Conservation (phyloP, 2,797 vertebrate species). For the Bradypodion pumilum region DNA sequence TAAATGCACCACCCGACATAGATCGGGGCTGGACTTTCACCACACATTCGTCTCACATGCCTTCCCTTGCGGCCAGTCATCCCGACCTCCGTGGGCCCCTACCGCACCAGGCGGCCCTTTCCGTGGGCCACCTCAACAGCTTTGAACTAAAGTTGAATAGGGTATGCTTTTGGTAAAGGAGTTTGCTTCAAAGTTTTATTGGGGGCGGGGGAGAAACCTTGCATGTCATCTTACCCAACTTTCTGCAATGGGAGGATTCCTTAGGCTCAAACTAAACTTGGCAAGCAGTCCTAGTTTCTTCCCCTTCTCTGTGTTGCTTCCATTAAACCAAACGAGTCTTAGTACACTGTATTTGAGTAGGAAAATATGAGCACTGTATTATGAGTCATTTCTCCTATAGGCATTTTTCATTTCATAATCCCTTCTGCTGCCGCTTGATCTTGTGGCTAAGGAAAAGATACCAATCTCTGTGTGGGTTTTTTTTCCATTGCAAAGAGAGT, state of each 20-base stretch:
- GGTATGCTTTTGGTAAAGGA: not conserved
- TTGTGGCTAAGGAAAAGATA: not conserved
- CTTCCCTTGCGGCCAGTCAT: too few relatives aligned
- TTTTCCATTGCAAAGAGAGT: not conserved
- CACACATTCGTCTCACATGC: too few relatives aligned
- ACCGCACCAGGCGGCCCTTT: too few relatives aligned
- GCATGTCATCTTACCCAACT: too few relatives aligned
- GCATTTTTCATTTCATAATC: not conserved
- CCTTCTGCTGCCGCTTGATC: not conserved
- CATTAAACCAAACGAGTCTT: not conserved
- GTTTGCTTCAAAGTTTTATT: not conserved
- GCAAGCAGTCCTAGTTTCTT: not conserved
- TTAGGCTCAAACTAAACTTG: not conserved
- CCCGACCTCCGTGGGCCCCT: too few relatives aligned
- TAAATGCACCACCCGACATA: too few relatives aligned
- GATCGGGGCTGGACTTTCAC: too few relatives aligned
- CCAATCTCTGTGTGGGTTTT: not conserved
- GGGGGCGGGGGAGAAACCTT: not conserved
- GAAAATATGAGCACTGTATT: not conserved
- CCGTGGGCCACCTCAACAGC: too few relatives aligned
- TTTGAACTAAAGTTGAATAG: not conserved
- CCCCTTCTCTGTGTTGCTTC: not conserved
- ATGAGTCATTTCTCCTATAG: not conserved
- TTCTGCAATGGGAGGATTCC: not conserved
- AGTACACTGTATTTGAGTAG: not conserved